Conservation (phyloP, 2,888 invertebrate genomes). For the Anaspis maculata region DNA sequence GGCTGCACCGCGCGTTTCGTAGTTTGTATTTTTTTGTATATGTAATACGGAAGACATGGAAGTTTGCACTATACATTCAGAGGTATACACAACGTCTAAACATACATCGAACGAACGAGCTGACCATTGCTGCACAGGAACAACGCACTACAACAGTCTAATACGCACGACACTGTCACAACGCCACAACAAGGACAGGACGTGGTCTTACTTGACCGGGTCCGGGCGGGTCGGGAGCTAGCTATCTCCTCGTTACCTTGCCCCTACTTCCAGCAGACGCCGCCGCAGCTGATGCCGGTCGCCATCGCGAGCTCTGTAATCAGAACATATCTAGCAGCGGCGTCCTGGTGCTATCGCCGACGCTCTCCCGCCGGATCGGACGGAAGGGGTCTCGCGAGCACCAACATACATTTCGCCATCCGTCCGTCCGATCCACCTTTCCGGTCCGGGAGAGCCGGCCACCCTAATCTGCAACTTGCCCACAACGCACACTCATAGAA, state of each 20-base stretch:
- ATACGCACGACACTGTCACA: slow-evolving; percentile 43
- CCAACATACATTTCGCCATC: no score
- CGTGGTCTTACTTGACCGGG: slow-evolving; percentile 44
- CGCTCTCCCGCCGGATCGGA: slow-evolving; percentile 4
- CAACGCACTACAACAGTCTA: slow-evolving; percentile 42
- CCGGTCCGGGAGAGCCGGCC: slow-evolving; percentile 10
- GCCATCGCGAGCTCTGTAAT: slow-evolving; percentile 50
- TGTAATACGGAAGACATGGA: slow-evolving; percentile 15
- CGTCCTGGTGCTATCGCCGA: slow-evolving; percentile 29
- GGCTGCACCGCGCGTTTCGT: slow-evolving; percentile 20
- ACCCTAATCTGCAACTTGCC: slow-evolving; percentile 7
- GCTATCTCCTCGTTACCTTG: slow-evolving; percentile 56
- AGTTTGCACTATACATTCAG: slow-evolving; percentile 21
- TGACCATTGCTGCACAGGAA: slow-evolving; percentile 41
- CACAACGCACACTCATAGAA: slow-evolving; percentile 3
- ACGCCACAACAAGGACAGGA: slow-evolving; percentile 43
- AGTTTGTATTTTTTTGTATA: no score
- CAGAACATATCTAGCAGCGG: slow-evolving; percentile 53
- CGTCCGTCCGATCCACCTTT: background rate
- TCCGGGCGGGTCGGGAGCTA: slow-evolving; percentile 45
- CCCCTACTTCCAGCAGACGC: slow-evolving; percentile 56
- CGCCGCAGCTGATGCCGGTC: slow-evolving; percentile 44
- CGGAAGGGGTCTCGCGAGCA: background rate
- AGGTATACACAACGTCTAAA: slow-evolving; percentile 37
- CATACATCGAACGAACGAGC: slow-evolving; percentile 44